Evolutionary conservation across 2,113 vertebrate genomes (phyloP).

Genomic region (Hydropotes inermis): DNA sequence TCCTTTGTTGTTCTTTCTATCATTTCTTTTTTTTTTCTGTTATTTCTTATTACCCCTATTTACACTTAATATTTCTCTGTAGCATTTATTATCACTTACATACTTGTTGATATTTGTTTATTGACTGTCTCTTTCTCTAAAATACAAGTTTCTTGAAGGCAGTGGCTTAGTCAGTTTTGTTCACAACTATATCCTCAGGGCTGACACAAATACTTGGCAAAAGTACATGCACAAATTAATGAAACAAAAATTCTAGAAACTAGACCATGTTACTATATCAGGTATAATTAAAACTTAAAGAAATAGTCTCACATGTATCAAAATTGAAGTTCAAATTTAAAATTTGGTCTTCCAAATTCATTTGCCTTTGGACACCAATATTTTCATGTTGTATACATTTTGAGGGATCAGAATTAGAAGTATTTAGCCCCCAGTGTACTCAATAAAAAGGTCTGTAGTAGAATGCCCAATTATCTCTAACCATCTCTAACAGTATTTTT

Average conservation of each 20-base stretch:
- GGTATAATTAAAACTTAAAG: not conserved
- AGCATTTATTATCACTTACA: not conserved
- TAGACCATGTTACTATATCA: not conserved
- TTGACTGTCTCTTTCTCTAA: not conserved
- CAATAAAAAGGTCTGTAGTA: not conserved
- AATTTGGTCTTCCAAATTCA: not conserved
- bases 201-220: not conserved
- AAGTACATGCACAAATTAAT: not conserved
- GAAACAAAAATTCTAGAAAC: not conserved
- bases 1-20: not conserved
- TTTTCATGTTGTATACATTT: not conserved
- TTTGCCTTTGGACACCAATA: not conserved
- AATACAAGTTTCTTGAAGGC: not conserved
- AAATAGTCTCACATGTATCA: not conserved
- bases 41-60: not conserved
- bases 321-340: conserved; percentile 24
- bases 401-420: not conserved
- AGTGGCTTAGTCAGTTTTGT: not conserved
- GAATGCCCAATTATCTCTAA: not conserved
- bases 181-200: not conserved
- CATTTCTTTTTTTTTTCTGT: not conserved
- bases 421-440: not conserved
- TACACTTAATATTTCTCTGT: not conserved
- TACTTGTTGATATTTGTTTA: not conserved
- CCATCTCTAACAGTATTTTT: not conserved